Evolutionary conservation across 2,113 vertebrate species (phyloP), one percentile per base, ranked within the genome.

Genomic region (Ciconia boyciana): DNA sequence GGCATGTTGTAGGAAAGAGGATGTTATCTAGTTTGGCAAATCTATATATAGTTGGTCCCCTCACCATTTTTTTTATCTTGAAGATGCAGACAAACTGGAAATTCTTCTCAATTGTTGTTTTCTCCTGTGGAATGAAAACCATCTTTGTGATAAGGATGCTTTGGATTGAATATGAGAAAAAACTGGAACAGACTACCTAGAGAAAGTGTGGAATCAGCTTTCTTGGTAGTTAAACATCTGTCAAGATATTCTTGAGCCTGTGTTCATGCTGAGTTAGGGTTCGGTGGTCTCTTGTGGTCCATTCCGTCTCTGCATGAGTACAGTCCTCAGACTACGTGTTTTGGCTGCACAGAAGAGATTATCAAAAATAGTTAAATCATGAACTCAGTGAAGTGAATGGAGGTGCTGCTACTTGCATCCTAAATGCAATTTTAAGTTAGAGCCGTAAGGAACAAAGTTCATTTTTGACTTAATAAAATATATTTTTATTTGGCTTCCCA

Each of bases 191-290:
- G 15, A 26, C 54, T 44, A 39, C 8, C 18, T 83, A 39, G 32
- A 55, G 57, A 84, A 78, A 17, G 21, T 54, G 6, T 82, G 14
- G 21, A 70, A 43, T 77, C 26, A 4, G 21, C 44, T 80, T 85
- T 76, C 34, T 76, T 52, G 31, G 9, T 69, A 68, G 43, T 68
- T 92, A 52, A 76, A 44, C 32, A 44, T 15, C 2, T 72, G 26
- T 20, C 18, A 49, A 1, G 51, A 14, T 87, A 39, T 66, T 93
- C 25, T 52, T 49, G 34, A 90, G 21, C 25, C 31, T 41, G 13
- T 2, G 1, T 72, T 90, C 1, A 0, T 65, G 10, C 44, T 74
- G 44, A 8, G 2, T 65, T 80, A 57, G 44, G 11, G 13, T 66
- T 70, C 62, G 21, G 11, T 72, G 9, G 60, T 66, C 51, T 41